Conservation (phyloP, 2,113 vertebrate species). For the Triplophysa rosa region DNA sequence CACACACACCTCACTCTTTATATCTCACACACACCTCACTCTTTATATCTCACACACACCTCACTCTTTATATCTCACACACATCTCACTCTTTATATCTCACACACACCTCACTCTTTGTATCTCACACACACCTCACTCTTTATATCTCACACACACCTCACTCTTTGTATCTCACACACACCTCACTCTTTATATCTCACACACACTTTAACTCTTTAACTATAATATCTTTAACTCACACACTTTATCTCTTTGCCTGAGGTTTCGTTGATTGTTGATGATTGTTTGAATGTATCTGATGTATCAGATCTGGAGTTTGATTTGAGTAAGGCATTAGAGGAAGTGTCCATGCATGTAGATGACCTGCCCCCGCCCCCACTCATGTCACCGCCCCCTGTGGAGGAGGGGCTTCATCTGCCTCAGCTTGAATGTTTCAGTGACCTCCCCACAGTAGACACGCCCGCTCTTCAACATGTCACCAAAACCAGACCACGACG, state of each 20-base stretch:
- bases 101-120: too few species aligned
- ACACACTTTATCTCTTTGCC: background rate
- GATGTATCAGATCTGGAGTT: conserved; percentile 88
- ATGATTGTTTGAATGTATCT: background rate
- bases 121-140: too few species aligned
- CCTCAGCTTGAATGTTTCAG: conserved; percentile 71
- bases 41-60: too few species aligned
- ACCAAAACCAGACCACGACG: conserved; percentile 90
- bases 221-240: too few species aligned
- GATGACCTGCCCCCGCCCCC: conserved; percentile 77
- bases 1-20: too few species aligned
- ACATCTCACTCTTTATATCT: too few species aligned
- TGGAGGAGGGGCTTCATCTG: conserved; percentile 63
- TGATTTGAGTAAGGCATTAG: conserved; percentile 93
- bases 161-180: too few species aligned
- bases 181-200: too few species aligned
- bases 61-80: too few species aligned
- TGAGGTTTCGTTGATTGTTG: background rate
- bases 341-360: conserved; percentile 90
- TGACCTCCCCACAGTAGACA: conserved; percentile 84
- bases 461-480: conserved; percentile 82
- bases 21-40: too few species aligned
- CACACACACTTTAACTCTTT: too few species aligned
- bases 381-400: conserved; percentile 56
- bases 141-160: too few species aligned